Evolutionary conservation across 2,797 vertebrate species (phyloP), one percentile per base, ranked within the genome.

Genomic region (Pipistrellus kuhlii): DNA sequence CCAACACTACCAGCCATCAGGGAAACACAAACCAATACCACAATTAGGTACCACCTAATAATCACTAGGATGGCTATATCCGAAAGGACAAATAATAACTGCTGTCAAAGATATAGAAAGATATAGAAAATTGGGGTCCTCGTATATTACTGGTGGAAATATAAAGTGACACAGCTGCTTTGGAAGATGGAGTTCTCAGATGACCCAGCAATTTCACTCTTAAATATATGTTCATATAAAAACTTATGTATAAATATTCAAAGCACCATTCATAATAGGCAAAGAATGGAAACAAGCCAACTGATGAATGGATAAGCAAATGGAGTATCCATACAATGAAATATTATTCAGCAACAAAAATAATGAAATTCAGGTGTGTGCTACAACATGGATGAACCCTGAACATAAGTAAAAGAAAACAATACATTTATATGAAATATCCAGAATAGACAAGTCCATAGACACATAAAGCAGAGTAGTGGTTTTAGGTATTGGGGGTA

Each of bases 261-360:
- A 9, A 82, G 13, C 6, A 32, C 20, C 59, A 72, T 4, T 68
- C 15, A 18, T 15, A 57, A 77, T 1, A 81, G 27, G 17, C 35
- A 71, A 88, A 91, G 30, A 76, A 23, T 30, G 1, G 35, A 81
- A 80, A 69, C 9, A 75, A 25, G 10, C 6, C 8, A 69, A 51
- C 0, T 3, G 23, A 55, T 18, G n/a, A 68, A n/a, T 10, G 1
- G 25, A 59, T 35, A 91, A 89, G 46, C 7, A 38, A 91, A 88
- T 38, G 11, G 62, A 53, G 18, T 46, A 51, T 5, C 1, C 3
- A 32, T 25, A 46, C 3, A 18, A 32, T 46, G 30, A 48, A 64
- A 72, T 92, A 94, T 30, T 82, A 66, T 48, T 53, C n/a, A 64
- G 8, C 46, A 77, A 88, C 81, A 41, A 72, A 88, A 92, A 72